Evolutionary conservation across 1,140 invertebrate genomes (phyloP), one percentile per base, ranked within the genome.

Genomic region (Alviniconcha marisindica): DNA sequence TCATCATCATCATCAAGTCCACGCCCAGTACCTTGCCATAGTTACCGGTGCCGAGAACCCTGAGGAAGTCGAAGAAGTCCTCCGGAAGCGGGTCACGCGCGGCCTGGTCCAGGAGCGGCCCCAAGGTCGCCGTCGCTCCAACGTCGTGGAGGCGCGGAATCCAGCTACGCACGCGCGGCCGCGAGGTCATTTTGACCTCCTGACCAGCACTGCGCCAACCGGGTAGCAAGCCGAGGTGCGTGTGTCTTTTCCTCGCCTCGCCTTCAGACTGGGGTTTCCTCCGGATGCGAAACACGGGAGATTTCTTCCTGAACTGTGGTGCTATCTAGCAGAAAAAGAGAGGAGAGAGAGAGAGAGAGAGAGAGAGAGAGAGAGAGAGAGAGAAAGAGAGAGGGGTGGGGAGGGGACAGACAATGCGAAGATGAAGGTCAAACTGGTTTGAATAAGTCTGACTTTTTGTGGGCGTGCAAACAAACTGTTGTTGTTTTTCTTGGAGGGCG

Each of bases 21-120:
- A n/a, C n/a, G n/a, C n/a, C n/a, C n/a, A n/a, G n/a, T n/a, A 71
- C 69, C 69, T 71, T 71, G 14, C 69, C 69, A 40, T 71, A 71
- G 21, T 36, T 71, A 1, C 69, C 69, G 1, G 24, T 0, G 21
- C 69, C 69, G 1, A 71, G 36, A 18, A 40, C 14, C 18, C 24
- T 21, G 2, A 40, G 3, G 36, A 71, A 71, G 31, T 71, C 4
- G 36, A 71, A 71, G 28, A 71, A 71, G 24, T 71, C 69, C 69
- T 71, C 69, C 33, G 69, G 69, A 3, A 10, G 7, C 14, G 69
- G 69, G 1, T 71, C 69, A 40, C 69, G 69, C 14, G 69, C 18
- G 10, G 36, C 3, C 31, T 4, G 69, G 33, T 10, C 5, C 21
- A 12, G 63, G 63, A 4, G 21, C 63, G 21, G 63, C 10, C 28